Percentiles rank a stretch among this genome's conserved stretches.
Evolutionary conservation across 1,140 invertebrate species (phyloP).

Genomic region (Drosophila pallidifrons): DNA sequence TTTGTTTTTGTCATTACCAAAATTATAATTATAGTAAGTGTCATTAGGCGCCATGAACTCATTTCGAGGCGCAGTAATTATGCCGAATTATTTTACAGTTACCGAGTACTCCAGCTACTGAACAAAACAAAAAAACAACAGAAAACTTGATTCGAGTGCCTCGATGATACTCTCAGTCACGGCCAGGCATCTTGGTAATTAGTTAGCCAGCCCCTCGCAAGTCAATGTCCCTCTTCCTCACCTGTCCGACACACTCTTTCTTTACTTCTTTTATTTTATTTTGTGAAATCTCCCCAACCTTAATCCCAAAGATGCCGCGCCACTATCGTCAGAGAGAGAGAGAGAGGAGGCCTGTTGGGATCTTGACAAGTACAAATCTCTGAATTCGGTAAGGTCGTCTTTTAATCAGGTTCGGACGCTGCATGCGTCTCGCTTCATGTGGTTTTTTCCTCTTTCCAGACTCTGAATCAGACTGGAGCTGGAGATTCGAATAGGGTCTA

Average conservation of each 20-base stretch:
- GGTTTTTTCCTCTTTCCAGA: slow-evolving; percentile 46
- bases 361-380: slow-evolving; percentile 84
- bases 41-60: slow-evolving; percentile 75
- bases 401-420: slow-evolving; percentile 72
- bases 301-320: slow-evolving; percentile 47
- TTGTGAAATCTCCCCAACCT: slow-evolving; percentile 24
- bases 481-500: slow-evolving; percentile 35
- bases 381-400: slow-evolving; percentile 84
- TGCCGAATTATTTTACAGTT: slow-evolving; percentile 78
- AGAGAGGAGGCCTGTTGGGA: slow-evolving; percentile 41
- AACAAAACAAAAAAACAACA: not conserved
- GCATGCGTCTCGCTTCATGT: slow-evolving; percentile 72
- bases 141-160: slow-evolving; percentile 3
- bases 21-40: slow-evolving; percentile 83
- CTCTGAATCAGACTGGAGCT: not conserved
- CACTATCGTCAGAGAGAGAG: not conserved
- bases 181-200: slow-evolving; percentile 35
- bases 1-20: slow-evolving; percentile 77
- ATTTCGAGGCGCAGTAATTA: slow-evolving; percentile 66
- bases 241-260: not conserved
- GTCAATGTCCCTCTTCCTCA: not conserved
- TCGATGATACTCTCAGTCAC: slow-evolving; percentile 19
- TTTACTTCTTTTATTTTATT: no score
- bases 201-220: slow-evolving; percentile 25
- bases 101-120: slow-evolving; percentile 23